Percentiles rank a stretch among this genome's conserved stretches.
These are phyloP conservation scores for Tiphia femorata DNA, from an alignment of 2,888 invertebrate genomes.

Conservation along the genomic window DNA sequence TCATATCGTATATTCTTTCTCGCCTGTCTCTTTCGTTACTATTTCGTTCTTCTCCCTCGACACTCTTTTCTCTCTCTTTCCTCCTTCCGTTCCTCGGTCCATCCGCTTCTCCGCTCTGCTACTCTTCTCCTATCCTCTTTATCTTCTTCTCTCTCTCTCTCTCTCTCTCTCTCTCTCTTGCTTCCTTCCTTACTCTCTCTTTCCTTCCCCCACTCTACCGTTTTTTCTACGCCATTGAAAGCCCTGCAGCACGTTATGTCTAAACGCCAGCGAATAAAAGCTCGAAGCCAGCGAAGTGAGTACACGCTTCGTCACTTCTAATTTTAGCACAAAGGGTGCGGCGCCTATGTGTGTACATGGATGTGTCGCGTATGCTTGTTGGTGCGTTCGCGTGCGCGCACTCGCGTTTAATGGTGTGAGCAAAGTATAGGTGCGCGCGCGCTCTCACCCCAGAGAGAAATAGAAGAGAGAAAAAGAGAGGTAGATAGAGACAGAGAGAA, in stretches of 20 bases:
- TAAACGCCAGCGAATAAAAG: slow-evolving; percentile 53
- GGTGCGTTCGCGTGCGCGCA: not conserved
- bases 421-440: not conserved
- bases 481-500: not conserved
- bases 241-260: slow-evolving; percentile 46
- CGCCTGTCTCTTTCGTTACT: no score
- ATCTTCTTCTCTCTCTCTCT: not conserved
- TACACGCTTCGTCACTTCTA: slow-evolving; percentile 63
- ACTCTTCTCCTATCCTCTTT: not conserved
- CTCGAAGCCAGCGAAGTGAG: slow-evolving; percentile 57
- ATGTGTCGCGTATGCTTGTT: not conserved
- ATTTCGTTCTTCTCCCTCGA: not conserved
- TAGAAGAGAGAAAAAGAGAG: not conserved
- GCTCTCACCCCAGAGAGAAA: not conserved
- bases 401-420: slow-evolving; percentile 1
- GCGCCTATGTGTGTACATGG: slow-evolving; percentile 25
- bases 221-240: slow-evolving; percentile 34
- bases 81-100: slow-evolving; percentile 7
- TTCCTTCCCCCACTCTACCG: slow-evolving; percentile 1
- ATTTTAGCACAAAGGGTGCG: slow-evolving; percentile 66
- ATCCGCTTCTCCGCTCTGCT: not conserved
- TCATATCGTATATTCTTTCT: no score
- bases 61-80: not conserved
- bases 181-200: slow-evolving; percentile 2
- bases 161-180: not conserved